Evolutionary conservation across 53 echinoderm and acorn worm species (phyloP), one percentile per base, ranked within the genome.

Genomic region (Actinopyga echinites): DNA sequence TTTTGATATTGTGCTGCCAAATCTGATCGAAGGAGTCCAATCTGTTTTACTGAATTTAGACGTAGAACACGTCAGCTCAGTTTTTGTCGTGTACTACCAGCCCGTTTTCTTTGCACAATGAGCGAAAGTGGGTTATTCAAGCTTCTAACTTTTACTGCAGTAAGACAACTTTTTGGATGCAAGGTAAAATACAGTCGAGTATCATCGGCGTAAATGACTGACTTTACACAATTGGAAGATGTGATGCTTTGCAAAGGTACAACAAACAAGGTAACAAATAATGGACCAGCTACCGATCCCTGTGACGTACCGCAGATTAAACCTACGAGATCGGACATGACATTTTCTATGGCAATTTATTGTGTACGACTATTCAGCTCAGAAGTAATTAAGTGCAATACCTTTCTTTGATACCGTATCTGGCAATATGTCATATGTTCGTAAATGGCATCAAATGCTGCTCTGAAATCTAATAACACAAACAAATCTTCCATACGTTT

Each of bases 171-270:
- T 23, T 7, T 28, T 31, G 58, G 57, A 36, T 64, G 11, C 1
- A 64, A 85, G 20, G 59, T 86, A 1, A 6, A 62, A 34, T 79
- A 86, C 26, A 82, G 44, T 21, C 82, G 82, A 4, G 82, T 61
- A 44, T 87, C 87, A 34, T 87, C 64, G 30, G 87, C 82, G 32
- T 87, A 87, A 0, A 87, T 8, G 30, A 82, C 82, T 22, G 49
- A 69, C 7, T 87, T 24, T 36, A 82, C 17, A 40, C 82, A 82
- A 73, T 87, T 82, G n/a, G 40, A 82, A 7, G 11, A 12, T 13
- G 82, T 82, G 31, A 87, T 82, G 49, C 82, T 74, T 8, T 87
- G 58, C n/a, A 82, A 37, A 35, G 87, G 74, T 40, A 52, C 75
- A n/a, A 49, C 45, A 43, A 45, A 31, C 31, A 75, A 53, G 8